Evolutionary conservation across 2,888 invertebrate species (phyloP).

Genomic region (Acanthacorydalis orientalis): DNA sequence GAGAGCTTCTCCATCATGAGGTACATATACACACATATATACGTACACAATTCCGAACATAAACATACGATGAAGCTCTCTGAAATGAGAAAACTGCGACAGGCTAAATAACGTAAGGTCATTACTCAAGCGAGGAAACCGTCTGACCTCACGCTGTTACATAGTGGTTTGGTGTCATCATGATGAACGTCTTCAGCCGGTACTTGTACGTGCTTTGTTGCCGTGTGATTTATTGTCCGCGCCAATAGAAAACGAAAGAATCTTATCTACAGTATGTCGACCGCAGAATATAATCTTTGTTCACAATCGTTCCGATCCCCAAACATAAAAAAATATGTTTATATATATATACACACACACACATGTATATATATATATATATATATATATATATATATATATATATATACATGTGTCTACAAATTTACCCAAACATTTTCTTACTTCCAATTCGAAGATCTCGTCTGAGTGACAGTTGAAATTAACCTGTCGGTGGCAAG

Average conservation of each 20-base stretch:
- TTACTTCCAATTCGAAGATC: neutral
- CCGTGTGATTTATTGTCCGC: no score
- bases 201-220: slow-evolving; percentile 7
- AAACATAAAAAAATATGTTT: no score
- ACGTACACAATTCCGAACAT: neutral
- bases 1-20: neutral
- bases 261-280: no score
- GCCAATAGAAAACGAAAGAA: no score
- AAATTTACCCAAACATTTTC: neutral
- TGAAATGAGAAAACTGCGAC: slow-evolving; percentile 9
- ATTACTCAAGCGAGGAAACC: slow-evolving; percentile 9
- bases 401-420: neutral
- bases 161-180: slow-evolving; percentile 8
- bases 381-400: no score
- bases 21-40: neutral
- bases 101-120: slow-evolving; percentile 10
- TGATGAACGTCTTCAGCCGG: slow-evolving; percentile 9
- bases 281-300: no score
- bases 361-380: no score
- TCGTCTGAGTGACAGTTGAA: neutral
- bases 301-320: no score
- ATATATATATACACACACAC: no score
- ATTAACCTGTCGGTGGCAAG: neutral
- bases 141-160: slow-evolving; percentile 7
- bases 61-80: neutral